Evolutionary conservation across 2,113 vertebrate species (phyloP), one percentile per base, ranked within the genome.

Genomic region (Dicrurus megarhynchus): DNA sequence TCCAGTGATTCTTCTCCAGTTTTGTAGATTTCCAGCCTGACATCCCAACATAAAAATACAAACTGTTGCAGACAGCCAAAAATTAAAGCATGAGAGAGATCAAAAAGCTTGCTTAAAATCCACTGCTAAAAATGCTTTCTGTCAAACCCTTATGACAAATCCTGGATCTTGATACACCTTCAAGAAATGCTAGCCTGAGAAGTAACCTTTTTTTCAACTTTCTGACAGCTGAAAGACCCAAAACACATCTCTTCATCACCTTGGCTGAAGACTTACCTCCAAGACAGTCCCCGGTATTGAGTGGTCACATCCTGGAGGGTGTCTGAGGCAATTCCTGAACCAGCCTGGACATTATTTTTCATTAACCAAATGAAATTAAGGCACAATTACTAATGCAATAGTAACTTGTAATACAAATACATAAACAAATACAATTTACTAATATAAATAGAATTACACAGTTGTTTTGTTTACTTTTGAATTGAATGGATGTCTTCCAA

Each of bases 201-300:
- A 73, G 2, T 6, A 80, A 33, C 4, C 30, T 35, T 46, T 33
- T 35, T n/a, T 37, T 7, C 28, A 52, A 9, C 16, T 39, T 64
- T 61, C 46, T 70, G 63, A 35, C 35, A 74, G 27, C 5, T 77
- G n/a, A 85, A 89, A 61, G 14, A 41, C 42, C 9, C 23, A 55
- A 76, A 88, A 33, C 17, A 64, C 16, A 67, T 50, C 24, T 77
- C 13, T 32, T 82, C 16, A 56, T 42, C 23, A 47, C 11, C 27
- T 44, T 88, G 13, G 22, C 37, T 53, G 22, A 89, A 57, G 47
- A 52, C 96, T 97, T 95, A 99, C 99, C 99, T 98, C 97, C 98
- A 99, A 23, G 99, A 99, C 44, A 99, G 96, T 30, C 99, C 99
- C 16, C 99, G 98, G 92, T 99, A 99, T 78, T 99, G 83, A 9